Evolutionary conservation across 1,140 invertebrate species (phyloP).

Genomic region (Papilio dardanus): DNA sequence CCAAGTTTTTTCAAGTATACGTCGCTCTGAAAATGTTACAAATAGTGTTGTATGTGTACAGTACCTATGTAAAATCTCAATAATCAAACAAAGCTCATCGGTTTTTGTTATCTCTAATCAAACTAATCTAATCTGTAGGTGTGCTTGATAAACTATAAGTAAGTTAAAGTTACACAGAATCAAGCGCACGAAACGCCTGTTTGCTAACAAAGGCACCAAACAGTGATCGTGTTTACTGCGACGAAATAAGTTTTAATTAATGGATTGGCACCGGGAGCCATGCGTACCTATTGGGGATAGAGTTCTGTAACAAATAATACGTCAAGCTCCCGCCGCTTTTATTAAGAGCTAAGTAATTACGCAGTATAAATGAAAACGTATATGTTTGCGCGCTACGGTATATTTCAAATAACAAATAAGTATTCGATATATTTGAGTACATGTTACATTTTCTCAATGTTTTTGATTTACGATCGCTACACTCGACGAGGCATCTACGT

Average conservation of each 20-base stretch:
- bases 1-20: neutral
- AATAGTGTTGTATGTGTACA: too few species aligned
- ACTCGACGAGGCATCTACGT: neutral
- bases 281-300: constrained; percentile 53
- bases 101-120: constrained; percentile 45
- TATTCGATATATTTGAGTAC: constrained; percentile 15
- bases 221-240: constrained; percentile 55
- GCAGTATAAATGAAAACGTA: constrained; percentile 38
- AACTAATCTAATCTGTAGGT: constrained; percentile 52
- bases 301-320: constrained; percentile 50
- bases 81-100: constrained; percentile 14
- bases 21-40: neutral
- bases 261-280: constrained; percentile 70
- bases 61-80: neutral
- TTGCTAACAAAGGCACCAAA: constrained; percentile 49
- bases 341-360: constrained; percentile 39
- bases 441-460: neutral
- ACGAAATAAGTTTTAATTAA: constrained; percentile 79
- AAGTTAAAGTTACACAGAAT: constrained; percentile 55
- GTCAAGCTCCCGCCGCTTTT: constrained; percentile 37
- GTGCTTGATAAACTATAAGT: constrained; percentile 50
- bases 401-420: constrained; percentile 19
- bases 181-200: constrained; percentile 47
- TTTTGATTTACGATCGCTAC: constrained; percentile 1
- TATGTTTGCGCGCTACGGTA: constrained; percentile 7